Percentiles rank a stretch among this genome's conserved stretches.
phyloP scores from a whole-genome alignment of 2,888 invertebrate genomes.

The Odontocolon sp. region DNA sequence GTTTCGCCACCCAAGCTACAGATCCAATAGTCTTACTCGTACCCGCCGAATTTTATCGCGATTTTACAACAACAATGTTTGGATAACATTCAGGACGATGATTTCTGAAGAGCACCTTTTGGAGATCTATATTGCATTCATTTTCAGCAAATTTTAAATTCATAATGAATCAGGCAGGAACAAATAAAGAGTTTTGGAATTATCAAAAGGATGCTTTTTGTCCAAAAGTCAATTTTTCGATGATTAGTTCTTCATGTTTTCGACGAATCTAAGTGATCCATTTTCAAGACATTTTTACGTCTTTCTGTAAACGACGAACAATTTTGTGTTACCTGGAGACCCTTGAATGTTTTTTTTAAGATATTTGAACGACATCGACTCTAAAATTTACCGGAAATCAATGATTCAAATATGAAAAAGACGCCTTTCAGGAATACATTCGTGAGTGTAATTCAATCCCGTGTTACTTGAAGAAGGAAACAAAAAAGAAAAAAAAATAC shows the following conservation, averaged over 20 bases:
- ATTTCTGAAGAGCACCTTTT: too few relatives aligned
- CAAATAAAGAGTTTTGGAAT: not conserved
- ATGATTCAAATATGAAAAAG: too few relatives aligned
- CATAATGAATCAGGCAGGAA: too few relatives aligned
- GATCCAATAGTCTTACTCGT: not conserved
- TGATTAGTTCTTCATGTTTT: not conserved
- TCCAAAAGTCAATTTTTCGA: not conserved
- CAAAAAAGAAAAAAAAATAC: not conserved
- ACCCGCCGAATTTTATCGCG: not conserved
- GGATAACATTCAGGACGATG: too few relatives aligned
- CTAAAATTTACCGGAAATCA: not conserved
- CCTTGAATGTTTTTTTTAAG: constrained; percentile 1
- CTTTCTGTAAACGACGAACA: too few relatives aligned
- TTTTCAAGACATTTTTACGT: too few relatives aligned
- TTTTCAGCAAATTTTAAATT: too few relatives aligned
- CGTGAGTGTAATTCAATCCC: too few relatives aligned
- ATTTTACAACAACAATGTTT: not conserved
- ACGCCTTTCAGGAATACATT: too few relatives aligned
- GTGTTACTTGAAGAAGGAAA: constrained; percentile 13
- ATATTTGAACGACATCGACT: too few relatives aligned
- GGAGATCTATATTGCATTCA: too few relatives aligned
- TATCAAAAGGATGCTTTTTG: not conserved
- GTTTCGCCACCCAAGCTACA: constrained; percentile 52
- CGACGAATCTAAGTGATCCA: not conserved
- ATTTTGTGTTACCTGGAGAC: not conserved